phyloP scores from a whole-genome alignment of 2,113 vertebrate species.

The Strix aluco region DNA sequence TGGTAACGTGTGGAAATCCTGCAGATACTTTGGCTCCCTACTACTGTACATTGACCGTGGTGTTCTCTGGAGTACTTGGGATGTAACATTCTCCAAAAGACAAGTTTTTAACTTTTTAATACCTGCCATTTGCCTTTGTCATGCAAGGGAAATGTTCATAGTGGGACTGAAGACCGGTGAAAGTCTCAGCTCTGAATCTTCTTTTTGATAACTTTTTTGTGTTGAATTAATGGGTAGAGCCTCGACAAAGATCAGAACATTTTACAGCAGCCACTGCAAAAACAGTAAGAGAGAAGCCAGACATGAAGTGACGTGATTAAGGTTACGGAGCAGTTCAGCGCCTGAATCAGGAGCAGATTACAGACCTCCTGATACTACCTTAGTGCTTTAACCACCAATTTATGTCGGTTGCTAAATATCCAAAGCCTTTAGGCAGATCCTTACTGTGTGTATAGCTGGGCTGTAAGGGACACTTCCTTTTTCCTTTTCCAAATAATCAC shows the following conservation, averaged over 20 bases:
- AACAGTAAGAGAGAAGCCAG: background rate
- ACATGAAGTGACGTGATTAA: background rate
- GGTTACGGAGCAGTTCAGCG: background rate
- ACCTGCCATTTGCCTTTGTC: background rate
- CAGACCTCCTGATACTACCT: background rate
- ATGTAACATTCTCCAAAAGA: background rate
- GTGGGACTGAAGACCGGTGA: background rate
- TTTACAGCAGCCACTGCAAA: background rate
- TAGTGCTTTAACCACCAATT: background rate
- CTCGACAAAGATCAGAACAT: background rate
- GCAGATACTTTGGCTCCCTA: background rate
- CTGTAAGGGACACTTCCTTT: background rate
- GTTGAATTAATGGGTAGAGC: background rate
- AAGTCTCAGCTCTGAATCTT: background rate
- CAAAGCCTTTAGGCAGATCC: background rate
- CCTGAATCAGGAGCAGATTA: background rate
- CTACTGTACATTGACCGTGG: accelerated
- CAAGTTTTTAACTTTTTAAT: background rate
- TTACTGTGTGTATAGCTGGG: background rate
- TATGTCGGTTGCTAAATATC: background rate
- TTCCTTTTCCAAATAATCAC: background rate
- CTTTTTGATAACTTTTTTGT: background rate
- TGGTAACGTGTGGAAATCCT: background rate
- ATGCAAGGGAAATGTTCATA: background rate
- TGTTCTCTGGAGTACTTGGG: background rate